phyloP scores from a whole-genome alignment of 2,797 vertebrate species.

The Microtus agrestis region DNA sequence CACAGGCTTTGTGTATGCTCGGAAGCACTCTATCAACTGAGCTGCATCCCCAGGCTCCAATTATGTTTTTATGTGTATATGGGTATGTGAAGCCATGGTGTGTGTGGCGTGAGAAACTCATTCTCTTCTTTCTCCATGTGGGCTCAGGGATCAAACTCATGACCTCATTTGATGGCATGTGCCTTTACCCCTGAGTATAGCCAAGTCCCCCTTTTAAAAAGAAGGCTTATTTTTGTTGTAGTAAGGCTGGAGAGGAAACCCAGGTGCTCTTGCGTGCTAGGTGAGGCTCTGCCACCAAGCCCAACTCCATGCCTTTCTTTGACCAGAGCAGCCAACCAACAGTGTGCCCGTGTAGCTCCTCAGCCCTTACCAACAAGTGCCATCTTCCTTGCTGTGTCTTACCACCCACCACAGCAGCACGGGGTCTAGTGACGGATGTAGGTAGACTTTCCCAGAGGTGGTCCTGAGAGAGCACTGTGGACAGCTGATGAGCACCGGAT shows the following conservation, averaged over 20 bases:
- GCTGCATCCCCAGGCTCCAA: background rate
- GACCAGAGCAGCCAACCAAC: background rate
- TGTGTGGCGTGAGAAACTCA: background rate
- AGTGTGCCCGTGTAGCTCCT: rapidly evolving
- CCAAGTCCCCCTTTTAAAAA: background rate
- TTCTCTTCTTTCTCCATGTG: background rate
- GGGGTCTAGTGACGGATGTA: rapidly evolving
- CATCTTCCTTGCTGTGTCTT: rapidly evolving
- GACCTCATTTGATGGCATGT: background rate
- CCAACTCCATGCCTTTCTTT: background rate
- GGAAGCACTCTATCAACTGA: background rate
- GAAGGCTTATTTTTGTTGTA: background rate
- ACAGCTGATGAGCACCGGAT: rapidly evolving
- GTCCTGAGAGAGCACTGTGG: background rate
- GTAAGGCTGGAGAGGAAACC: background rate
- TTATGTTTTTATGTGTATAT: background rate
- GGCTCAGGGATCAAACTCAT: background rate
- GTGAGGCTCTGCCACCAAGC: background rate
- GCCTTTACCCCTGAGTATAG: background rate
- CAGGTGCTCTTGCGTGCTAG: background rate
- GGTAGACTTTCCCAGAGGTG: background rate
- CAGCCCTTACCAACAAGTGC: rapidly evolving
- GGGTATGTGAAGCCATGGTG: background rate
- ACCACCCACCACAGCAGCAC: rapidly evolving
- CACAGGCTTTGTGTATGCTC: background rate